phyloP scores from a whole-genome alignment of 1,140 invertebrate genomes.

The Eurytemora carolleeae region DNA sequence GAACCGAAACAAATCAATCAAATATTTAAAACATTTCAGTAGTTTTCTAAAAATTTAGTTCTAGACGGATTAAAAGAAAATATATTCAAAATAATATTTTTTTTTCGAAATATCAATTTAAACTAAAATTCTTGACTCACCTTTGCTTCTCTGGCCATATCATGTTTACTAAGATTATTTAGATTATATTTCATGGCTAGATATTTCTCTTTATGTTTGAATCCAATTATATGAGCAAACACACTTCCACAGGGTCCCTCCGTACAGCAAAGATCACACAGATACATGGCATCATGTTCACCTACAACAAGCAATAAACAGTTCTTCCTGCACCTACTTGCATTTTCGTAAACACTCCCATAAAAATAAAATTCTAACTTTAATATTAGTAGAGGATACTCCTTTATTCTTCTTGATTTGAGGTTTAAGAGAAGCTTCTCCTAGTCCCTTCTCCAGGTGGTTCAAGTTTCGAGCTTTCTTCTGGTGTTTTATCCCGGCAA shows the following conservation, averaged over 20 bases:
- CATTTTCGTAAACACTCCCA: not conserved
- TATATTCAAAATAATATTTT: not conserved
- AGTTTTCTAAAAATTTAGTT: not conserved
- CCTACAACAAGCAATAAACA: not conserved
- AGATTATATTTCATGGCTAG: not conserved
- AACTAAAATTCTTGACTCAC: not conserved
- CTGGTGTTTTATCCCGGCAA: not conserved
- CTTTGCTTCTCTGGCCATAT: not conserved
- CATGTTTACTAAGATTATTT: not conserved
- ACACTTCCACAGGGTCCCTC: not conserved
- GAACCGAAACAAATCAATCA: too few species aligned
- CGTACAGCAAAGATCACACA: not conserved
- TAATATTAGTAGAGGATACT: not conserved
- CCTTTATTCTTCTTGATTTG: not conserved
- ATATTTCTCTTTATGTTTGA: not conserved
- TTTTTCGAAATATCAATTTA: not conserved
- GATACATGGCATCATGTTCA: not conserved
- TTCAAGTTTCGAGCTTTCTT: too few species aligned
- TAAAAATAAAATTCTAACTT: not conserved
- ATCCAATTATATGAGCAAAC: not conserved
- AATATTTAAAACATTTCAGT: too few species aligned
- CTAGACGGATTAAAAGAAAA: not conserved
- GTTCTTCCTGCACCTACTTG: not conserved
- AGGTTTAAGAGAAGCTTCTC: too few species aligned
- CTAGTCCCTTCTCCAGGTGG: too few species aligned